Evolutionary conservation across 2,888 invertebrate genomes (phyloP).

Genomic region (Caenorhabditis sp.): DNA sequence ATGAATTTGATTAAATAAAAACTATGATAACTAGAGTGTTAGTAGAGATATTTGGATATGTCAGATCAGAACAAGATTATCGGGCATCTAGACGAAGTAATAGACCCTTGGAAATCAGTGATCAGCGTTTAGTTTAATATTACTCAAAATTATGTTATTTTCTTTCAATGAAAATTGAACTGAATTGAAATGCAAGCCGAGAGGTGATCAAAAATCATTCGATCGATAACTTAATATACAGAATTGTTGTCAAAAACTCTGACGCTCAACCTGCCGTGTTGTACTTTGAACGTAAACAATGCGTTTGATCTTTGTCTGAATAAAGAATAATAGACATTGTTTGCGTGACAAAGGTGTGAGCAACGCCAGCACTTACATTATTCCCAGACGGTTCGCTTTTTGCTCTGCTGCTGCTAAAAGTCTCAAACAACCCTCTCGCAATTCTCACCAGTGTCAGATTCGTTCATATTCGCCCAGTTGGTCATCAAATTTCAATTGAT

Average conservation of each 20-base stretch:
- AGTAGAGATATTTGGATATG: no score
- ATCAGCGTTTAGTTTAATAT: background rate
- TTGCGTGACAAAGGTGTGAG: constrained; percentile 11
- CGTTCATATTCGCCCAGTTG: constrained; percentile 29
- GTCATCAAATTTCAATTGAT: constrained; percentile 59
- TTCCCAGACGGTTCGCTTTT: constrained; percentile 16
- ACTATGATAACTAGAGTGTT: no score
- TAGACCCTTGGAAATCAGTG: no score
- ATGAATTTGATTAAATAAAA: no score
- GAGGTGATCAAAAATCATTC: constrained; percentile 1
- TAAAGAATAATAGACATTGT: constrained; percentile 25
- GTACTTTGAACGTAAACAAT: constrained; percentile 40
- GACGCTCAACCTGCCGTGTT: background rate
- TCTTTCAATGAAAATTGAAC: no score
- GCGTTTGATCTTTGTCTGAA: constrained; percentile 34
- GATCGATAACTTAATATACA: no score
- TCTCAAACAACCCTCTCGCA: constrained; percentile 23
- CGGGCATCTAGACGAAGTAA: no score
- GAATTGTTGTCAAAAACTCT: background rate
- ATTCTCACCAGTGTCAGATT: constrained; percentile 28
- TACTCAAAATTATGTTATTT: background rate
- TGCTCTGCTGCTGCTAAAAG: background rate
- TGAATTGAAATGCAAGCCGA: no score
- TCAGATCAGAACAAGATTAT: no score
- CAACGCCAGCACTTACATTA: constrained; percentile 10